Conservation (phyloP, 2,888 invertebrate species). For the Dugesia japonica region DNA sequence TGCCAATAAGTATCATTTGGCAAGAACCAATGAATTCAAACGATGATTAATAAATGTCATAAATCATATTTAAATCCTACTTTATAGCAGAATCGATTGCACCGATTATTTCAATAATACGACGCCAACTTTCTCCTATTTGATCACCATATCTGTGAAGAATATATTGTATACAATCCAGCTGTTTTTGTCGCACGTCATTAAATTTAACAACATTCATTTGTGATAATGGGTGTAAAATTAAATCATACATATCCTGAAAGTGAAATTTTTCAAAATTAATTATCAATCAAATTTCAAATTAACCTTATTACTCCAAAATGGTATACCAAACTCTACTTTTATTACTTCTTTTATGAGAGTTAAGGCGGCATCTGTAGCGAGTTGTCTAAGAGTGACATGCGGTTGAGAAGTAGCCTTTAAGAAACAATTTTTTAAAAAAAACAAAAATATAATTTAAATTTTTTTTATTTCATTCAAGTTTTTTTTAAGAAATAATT, state of each 20-base stretch:
- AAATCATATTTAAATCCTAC: not conserved
- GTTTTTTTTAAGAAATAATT: too few relatives aligned
- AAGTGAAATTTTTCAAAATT: not conserved
- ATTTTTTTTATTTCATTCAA: too few relatives aligned
- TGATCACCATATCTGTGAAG: conserved; percentile 26
- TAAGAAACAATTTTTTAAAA: too few relatives aligned
- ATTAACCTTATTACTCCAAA: not conserved
- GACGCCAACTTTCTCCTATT: not conserved
- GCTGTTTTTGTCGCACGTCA: conserved; percentile 23
- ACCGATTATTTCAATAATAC: conserved; percentile 24
- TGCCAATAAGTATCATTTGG: too few relatives aligned
- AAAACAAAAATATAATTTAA: too few relatives aligned
- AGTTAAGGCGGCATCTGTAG: not conserved
- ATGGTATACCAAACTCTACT: not conserved
- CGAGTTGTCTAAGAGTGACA: not conserved
- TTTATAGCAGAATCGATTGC: conserved; percentile 3
- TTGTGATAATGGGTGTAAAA: not conserved
- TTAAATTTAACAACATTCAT: not conserved
- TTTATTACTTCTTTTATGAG: not conserved
- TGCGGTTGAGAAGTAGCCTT: not conserved
- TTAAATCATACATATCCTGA: not conserved
- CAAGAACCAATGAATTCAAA: too few relatives aligned
- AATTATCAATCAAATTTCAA: not conserved
- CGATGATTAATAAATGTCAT: too few relatives aligned
- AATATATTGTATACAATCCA: conserved; percentile 23